Evolutionary conservation across 2,797 vertebrate genomes (phyloP).

Genomic region (Aplochiton taeniatus): DNA sequence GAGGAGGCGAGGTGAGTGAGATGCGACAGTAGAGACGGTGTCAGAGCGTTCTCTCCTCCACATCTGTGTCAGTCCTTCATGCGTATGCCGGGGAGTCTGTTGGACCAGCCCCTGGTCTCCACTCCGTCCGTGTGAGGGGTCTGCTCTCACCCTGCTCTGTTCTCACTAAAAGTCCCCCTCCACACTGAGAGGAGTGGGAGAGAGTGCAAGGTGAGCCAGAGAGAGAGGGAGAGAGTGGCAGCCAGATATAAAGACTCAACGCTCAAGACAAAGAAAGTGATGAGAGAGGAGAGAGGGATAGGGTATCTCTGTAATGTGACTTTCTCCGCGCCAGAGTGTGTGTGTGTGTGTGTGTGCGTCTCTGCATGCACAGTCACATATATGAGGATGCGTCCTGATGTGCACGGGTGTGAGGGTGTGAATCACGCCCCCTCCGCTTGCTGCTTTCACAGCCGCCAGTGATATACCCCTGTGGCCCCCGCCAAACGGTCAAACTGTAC

Average conservation of each 20-base stretch:
- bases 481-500: not conserved
- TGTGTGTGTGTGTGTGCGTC: slow-evolving; percentile 3
- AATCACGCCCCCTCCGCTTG: not conserved
- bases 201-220: no score
- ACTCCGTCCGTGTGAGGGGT: not conserved
- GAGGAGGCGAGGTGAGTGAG: not conserved
- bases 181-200: not conserved
- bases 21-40: not conserved
- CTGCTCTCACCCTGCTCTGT: not conserved
- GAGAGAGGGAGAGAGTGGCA: no score
- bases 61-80: no score
- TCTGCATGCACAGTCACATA: not conserved
- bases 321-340: not conserved
- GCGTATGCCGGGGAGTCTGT: no score
- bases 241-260: no score
- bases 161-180: not conserved
- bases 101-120: not conserved
- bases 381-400: no score
- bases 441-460: not conserved
- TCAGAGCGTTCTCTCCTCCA: not conserved
- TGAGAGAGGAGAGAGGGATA: no score
- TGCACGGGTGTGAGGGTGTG: not conserved
- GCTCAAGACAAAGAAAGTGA: no score
- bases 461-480: not conserved
- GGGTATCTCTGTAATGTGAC: no score